phyloP scores from a whole-genome alignment of 1,140 invertebrate genomes.

The Lucilia cuprina region DNA sequence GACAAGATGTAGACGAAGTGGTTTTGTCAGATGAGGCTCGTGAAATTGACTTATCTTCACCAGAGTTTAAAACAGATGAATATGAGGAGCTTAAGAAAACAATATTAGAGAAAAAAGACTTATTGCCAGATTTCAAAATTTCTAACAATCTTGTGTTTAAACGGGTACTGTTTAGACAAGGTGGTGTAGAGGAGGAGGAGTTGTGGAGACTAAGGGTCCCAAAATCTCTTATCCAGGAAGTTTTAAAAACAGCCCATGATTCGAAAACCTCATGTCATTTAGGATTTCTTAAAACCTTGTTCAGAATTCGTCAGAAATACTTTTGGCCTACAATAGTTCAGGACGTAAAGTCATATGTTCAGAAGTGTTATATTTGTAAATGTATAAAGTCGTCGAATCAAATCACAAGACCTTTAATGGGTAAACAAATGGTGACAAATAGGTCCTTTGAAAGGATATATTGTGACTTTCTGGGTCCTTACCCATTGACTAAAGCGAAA shows the following conservation, averaged over 20 bases:
- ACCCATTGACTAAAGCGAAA: neutral
- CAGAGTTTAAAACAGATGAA: neutral
- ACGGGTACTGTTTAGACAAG: neutral
- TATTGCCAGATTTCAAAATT: neutral
- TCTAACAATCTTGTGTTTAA: neutral
- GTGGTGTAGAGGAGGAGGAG: neutral
- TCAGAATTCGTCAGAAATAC: neutral
- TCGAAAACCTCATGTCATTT: neutral
- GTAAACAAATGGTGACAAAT: neutral
- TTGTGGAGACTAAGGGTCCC: slow-evolving; percentile 6
- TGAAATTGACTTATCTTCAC: neutral
- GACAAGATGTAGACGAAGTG: neutral
- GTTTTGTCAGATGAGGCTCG: too few relatives aligned
- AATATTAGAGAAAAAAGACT: neutral
- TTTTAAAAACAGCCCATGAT: slow-evolving; percentile 1
- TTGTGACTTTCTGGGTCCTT: neutral
- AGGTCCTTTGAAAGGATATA: neutral
- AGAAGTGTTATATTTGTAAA: neutral
- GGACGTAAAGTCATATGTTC: neutral
- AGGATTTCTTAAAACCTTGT: neutral
- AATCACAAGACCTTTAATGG: neutral
- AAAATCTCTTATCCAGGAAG: neutral
- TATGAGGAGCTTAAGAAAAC: neutral
- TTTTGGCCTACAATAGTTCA: neutral
- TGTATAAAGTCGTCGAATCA: neutral